Conservation (phyloP, 2,113 vertebrate genomes). For the Ovibos moschatus region DNA sequence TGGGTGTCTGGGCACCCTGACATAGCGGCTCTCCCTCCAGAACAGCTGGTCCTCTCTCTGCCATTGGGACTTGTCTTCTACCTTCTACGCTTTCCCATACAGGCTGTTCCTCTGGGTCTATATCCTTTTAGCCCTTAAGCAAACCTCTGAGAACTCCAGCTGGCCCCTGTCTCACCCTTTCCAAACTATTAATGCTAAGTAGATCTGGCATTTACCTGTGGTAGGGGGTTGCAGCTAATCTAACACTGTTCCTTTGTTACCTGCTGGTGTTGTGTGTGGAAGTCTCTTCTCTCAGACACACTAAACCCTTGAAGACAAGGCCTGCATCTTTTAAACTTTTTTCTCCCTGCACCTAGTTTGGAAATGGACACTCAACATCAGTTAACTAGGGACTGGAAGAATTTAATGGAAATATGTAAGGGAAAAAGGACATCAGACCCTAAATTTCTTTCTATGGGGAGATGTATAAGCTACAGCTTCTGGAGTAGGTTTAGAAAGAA, state of each 20-base stretch:
- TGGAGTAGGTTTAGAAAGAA: neutral
- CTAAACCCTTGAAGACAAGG: conserved; percentile 4
- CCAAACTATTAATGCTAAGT: neutral
- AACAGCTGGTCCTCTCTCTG: neutral
- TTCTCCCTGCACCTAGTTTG: neutral
- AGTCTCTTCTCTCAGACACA: neutral
- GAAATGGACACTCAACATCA: neutral
- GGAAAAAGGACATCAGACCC: neutral
- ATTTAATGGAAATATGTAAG: neutral
- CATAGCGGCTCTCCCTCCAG: neutral
- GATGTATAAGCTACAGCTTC: neutral
- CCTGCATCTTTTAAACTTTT: neutral
- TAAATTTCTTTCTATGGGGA: neutral
- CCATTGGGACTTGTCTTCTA: neutral
- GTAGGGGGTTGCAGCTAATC: neutral
- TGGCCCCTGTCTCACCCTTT: neutral
- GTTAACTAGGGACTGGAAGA: neutral
- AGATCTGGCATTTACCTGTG: neutral
- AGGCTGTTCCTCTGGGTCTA: neutral
- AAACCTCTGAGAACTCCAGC: neutral
- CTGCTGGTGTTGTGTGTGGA: neutral
- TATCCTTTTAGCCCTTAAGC: neutral
- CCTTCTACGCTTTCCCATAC: neutral
- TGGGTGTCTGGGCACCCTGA: neutral
- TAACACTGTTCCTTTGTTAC: neutral